phyloP scores from a whole-genome alignment of 2,113 vertebrate species.

The Podarcis cretensis region DNA sequence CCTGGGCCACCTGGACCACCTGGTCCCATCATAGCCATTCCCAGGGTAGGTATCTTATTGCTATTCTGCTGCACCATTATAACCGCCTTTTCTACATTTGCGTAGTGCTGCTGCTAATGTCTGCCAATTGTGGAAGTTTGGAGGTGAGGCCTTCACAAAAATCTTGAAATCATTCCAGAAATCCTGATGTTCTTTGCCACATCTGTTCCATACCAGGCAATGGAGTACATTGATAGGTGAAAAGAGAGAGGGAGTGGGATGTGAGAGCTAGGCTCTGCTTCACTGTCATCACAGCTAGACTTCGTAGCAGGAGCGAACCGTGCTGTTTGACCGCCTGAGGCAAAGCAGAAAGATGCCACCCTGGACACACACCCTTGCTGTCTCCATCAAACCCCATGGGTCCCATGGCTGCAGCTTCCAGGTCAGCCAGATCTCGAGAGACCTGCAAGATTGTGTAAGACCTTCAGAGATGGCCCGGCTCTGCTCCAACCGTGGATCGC shows the following conservation, averaged over 20 bases:
- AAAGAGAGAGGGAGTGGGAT: background rate
- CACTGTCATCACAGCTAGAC: background rate
- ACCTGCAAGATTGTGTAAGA: too few species aligned
- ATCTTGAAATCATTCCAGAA: background rate
- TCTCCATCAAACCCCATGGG: too few species aligned
- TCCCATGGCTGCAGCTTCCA: too few species aligned
- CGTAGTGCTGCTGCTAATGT: background rate
- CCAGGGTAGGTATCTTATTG: constrained; percentile 78
- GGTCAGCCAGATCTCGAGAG: too few species aligned
- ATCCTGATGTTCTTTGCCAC: background rate
- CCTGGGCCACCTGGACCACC: constrained; percentile 90
- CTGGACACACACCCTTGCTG: too few species aligned
- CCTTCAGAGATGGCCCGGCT: too few species aligned
- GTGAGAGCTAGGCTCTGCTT: background rate
- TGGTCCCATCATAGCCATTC: constrained; percentile 79
- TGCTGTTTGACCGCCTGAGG: too few species aligned
- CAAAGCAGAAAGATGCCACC: too few species aligned
- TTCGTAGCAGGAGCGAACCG: too few species aligned
- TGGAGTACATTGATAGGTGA: background rate
- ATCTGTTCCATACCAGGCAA: background rate
- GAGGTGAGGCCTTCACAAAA: background rate
- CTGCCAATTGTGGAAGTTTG: background rate
- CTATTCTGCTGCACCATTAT: background rate
- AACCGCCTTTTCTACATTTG: background rate
- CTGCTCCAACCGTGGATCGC: too few species aligned